Evolutionary conservation across 2,888 invertebrate genomes (phyloP).

Genomic region (Griposia aprilina): DNA sequence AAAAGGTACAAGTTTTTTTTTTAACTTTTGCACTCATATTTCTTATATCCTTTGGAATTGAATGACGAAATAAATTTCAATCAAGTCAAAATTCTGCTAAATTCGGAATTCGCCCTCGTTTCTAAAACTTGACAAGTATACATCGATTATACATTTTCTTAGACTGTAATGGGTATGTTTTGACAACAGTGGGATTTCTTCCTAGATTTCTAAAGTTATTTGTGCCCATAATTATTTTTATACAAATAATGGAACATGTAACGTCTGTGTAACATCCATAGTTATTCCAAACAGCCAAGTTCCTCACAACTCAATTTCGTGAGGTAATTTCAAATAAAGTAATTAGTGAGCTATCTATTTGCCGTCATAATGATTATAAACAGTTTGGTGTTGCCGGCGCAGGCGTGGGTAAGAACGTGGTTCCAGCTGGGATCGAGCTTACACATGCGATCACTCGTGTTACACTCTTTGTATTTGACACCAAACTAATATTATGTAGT

Average conservation of each 20-base stretch:
- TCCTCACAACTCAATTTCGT: slow-evolving; percentile 33
- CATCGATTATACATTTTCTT: not conserved
- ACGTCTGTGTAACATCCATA: not conserved
- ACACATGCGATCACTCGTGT: slow-evolving; percentile 59
- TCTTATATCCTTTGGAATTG: not conserved
- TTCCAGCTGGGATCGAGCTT: slow-evolving; percentile 69
- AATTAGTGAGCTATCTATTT: slow-evolving; percentile 68
- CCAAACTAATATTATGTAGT: slow-evolving; percentile 7
- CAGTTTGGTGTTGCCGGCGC: slow-evolving; percentile 57
- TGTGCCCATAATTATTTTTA: not conserved
- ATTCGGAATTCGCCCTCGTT: not conserved
- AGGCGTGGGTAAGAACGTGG: slow-evolving; percentile 68
- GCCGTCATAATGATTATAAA: slow-evolving; percentile 66
- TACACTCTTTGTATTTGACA: slow-evolving; percentile 48
- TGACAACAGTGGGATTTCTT: not conserved
- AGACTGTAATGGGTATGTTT: not conserved
- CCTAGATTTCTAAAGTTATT: not conserved
- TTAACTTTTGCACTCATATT: not conserved
- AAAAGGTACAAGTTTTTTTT: not conserved
- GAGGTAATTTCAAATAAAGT: slow-evolving; percentile 62
- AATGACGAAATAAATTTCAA: not conserved
- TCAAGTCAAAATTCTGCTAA: not conserved
- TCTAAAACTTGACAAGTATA: not conserved
- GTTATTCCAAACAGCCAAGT: not conserved
- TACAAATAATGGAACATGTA: not conserved